Evolutionary conservation across 2,888 invertebrate genomes (phyloP).

Genomic region (Eulithis testata): DNA sequence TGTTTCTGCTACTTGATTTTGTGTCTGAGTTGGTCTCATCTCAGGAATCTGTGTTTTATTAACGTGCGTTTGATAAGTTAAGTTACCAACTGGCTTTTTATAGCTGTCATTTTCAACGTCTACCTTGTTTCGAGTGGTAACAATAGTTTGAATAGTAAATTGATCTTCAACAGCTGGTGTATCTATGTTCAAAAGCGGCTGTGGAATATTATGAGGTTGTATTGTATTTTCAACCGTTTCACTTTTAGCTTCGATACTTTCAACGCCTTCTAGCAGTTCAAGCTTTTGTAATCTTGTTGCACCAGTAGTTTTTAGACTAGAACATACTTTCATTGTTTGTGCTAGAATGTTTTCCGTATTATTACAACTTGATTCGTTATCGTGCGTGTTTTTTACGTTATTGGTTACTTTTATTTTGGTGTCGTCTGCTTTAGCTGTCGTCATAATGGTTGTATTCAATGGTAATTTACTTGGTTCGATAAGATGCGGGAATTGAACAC

Average conservation of each 20-base stretch:
- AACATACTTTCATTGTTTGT: not conserved
- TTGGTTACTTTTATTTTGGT: not conserved
- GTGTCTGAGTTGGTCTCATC: not conserved
- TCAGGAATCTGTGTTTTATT: conserved; percentile 8
- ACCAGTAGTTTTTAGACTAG: not conserved
- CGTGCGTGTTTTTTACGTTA: not conserved
- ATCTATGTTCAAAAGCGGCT: not conserved
- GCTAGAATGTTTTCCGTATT: not conserved
- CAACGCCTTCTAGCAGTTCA: not conserved
- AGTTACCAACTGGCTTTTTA: not conserved
- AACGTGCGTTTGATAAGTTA: not conserved
- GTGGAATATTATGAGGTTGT: not conserved
- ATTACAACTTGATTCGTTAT: not conserved
- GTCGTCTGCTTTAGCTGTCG: conserved; percentile 6
- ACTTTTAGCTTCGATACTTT: conserved; percentile 3
- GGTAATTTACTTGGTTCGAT: not conserved
- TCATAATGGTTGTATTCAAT: conserved; percentile 10
- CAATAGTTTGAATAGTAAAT: conserved; percentile 6
- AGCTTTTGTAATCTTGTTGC: conserved; percentile 5
- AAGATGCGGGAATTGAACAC: not conserved
- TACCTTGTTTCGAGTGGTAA: not conserved
- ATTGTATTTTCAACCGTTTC: conserved; percentile 1
- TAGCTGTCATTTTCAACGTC: not conserved
- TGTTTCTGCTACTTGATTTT: conserved; percentile 2
- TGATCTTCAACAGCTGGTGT: not conserved